Evolutionary conservation across 1,140 invertebrate species (phyloP).

Genomic region (Agraylea sexmaculata): DNA sequence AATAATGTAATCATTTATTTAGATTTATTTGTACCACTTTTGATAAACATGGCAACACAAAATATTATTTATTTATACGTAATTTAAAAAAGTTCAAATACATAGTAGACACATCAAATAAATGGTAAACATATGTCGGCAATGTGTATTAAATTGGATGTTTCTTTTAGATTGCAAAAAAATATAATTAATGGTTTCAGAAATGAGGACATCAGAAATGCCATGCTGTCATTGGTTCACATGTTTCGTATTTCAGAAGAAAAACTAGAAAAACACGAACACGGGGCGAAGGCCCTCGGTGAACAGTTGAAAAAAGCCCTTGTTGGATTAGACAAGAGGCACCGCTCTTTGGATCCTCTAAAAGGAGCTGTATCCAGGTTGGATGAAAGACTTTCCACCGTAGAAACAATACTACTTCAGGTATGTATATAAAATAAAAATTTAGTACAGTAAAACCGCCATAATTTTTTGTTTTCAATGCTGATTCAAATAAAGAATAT

Average conservation of each 20-base stretch:
- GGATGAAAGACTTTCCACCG: conserved; percentile 54
- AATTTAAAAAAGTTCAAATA: too few species aligned
- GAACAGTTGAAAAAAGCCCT: conserved; percentile 68
- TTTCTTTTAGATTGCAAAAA: conserved; percentile 1
- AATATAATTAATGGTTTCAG: conserved; percentile 41
- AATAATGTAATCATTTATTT: too few species aligned
- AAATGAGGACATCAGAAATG: conserved; percentile 69
- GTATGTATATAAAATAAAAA: conserved; percentile 26
- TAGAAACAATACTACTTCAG: conserved; percentile 53
- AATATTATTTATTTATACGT: too few species aligned
- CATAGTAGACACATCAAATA: too few species aligned
- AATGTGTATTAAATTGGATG: too few species aligned
- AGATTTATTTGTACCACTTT: too few species aligned
- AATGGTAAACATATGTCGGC: too few species aligned
- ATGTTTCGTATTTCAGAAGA: conserved; percentile 66
- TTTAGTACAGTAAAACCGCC: too few species aligned
- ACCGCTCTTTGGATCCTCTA: conserved; percentile 54
- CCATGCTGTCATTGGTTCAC: conserved; percentile 68
- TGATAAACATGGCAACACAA: too few species aligned
- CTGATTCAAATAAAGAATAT: too few species aligned
- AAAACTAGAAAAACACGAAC: conserved; percentile 76
- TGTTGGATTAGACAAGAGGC: conserved; percentile 55
- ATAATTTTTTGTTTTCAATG: too few species aligned
- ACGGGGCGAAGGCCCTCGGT: conserved; percentile 62
- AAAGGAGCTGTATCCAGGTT: conserved; percentile 51